phyloP scores from a whole-genome alignment of 2,888 invertebrate genomes.

The Hecatera dysodea region DNA sequence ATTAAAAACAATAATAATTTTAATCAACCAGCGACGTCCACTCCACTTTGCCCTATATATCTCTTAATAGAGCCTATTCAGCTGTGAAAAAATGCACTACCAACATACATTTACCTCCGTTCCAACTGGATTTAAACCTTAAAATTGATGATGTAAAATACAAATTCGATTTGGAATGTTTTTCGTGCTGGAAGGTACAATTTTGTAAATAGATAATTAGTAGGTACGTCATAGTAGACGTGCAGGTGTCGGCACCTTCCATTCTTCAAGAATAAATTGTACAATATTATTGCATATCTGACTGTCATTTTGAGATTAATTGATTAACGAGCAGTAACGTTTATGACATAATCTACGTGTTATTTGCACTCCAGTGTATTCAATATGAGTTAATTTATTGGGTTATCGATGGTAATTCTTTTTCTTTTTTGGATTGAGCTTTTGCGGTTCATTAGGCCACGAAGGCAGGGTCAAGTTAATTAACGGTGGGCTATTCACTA shows the following conservation, averaged over 20 bases:
- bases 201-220: conserved; percentile 49
- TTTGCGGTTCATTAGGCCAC: background rate
- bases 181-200: background rate
- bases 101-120: conserved; percentile 12
- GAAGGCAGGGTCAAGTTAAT: background rate
- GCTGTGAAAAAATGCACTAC: conserved; percentile 55
- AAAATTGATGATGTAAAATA: conserved; percentile 1
- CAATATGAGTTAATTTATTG: conserved; percentile 38
- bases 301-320: conserved; percentile 64
- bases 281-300: conserved; percentile 57
- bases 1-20: conserved; percentile 84
- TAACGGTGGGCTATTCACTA: background rate
- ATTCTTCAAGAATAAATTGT: conserved; percentile 55
- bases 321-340: conserved; percentile 34
- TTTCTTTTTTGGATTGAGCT: conserved; percentile 1
- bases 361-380: conserved; percentile 37
- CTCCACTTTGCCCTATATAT: conserved; percentile 62
- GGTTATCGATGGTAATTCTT: conserved; percentile 5
- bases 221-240: conserved; percentile 27
- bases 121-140: conserved; percentile 24
- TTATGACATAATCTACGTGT: conserved; percentile 51
- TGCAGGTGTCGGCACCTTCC: conserved; percentile 59
- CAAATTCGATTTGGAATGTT: conserved; percentile 4
- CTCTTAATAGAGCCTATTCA: conserved; percentile 59
- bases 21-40: conserved; percentile 75